Conservation (phyloP, 1,140 invertebrate genomes). For the Ceratina australensis region DNA sequence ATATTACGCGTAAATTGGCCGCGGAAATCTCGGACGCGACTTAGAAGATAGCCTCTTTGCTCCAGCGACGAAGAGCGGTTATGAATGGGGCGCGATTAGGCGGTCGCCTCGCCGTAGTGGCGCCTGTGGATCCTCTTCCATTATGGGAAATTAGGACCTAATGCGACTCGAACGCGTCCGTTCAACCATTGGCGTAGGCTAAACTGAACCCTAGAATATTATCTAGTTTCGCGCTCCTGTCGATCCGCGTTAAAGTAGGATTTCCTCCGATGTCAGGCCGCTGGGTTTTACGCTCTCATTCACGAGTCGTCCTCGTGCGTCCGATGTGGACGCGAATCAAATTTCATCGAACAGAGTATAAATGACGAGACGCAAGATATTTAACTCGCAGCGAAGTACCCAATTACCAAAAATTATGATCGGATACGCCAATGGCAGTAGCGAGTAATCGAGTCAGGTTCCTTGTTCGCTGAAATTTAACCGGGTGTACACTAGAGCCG, state of each 20-base stretch:
- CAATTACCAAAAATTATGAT: background rate
- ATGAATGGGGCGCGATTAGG: constrained; percentile 68
- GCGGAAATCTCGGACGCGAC: constrained; percentile 48
- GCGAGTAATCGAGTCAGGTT: constrained; percentile 63
- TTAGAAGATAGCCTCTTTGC: constrained; percentile 16
- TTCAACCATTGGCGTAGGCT: constrained; percentile 52
- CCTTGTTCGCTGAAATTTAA: constrained; percentile 35
- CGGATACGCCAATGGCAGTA: constrained; percentile 61
- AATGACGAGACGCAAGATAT: too few relatives aligned
- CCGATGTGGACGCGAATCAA: too few relatives aligned
- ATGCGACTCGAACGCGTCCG: constrained; percentile 58
- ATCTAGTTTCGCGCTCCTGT: background rate
- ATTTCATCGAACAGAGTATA: too few relatives aligned
- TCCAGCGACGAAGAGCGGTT: constrained; percentile 39
- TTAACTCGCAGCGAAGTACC: background rate
- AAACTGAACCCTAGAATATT: too few relatives aligned
- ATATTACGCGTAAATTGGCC: constrained; percentile 49
- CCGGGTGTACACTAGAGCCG: constrained; percentile 8
- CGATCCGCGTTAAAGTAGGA: background rate
- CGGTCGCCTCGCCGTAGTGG: constrained; percentile 60
- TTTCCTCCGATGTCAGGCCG: too few relatives aligned
- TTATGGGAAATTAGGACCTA: constrained; percentile 71
- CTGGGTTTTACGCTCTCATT: too few relatives aligned
- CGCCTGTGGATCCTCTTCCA: constrained; percentile 67
- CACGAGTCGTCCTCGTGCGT: too few relatives aligned